Evolutionary conservation across 2,888 invertebrate species (phyloP), one percentile per base, ranked within the genome.

Genomic region (Caprella mutica): DNA sequence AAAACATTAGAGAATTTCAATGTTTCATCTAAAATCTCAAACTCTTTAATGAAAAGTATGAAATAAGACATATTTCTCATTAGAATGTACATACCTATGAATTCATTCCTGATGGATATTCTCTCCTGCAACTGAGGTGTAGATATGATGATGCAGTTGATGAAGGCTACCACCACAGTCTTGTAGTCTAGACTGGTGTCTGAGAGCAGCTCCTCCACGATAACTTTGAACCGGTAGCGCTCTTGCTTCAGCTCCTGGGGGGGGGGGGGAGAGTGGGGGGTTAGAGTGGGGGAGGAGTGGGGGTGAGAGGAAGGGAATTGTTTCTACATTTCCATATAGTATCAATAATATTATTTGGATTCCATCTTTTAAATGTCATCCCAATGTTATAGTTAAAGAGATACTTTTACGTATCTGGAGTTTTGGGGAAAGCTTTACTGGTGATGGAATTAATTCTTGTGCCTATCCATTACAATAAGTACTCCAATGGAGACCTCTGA

Each of bases 101-200:
- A 92, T 77, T 94, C 94, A 72, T 92, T 92, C 69, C 96, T 80
- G 66, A 93, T 82, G 67, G 88, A 78, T 66, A 86, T 84, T 69
- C 94, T 79, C 71, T 93, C 92, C 66, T 86, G 85, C 65, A 92
- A 78, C 59, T 85, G 80, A 46, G 88, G 83, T 12, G 89, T 89
- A 21, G 90, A 89, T 71, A 92, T 88, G 73, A 96, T 87, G 72
- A 93, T 83, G 73, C 93, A 93, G 78, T 96, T 96, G 75, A 94
- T 82, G 77, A 96, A 93, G 56, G 91, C 91, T 70, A 94, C 79
- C 67, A 96, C 77, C 5, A 91, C 86, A 12, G 89, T 89, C 78
- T 87, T 86, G 77, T 94, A 94, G 74, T 91, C 90, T 2, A 51
- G 17, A 54, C 85, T 80, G 61, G 83, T 81, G 33, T 91, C 84